Conservation (phyloP, 2,888 invertebrate species). For the Nematopogon swammerdamellus region DNA sequence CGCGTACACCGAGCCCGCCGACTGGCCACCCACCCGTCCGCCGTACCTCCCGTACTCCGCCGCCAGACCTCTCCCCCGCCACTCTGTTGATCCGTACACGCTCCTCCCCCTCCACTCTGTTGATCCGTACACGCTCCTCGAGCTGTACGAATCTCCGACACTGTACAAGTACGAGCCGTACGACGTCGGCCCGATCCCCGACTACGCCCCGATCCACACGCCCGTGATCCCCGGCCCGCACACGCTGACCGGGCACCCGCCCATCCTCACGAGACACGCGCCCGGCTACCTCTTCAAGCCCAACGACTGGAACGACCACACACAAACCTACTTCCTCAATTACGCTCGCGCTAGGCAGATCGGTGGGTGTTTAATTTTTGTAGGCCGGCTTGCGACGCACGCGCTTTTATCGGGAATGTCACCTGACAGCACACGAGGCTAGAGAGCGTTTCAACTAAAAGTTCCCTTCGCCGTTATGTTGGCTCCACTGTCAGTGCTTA, state of each 20-base stretch:
- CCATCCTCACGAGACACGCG: conserved; percentile 45
- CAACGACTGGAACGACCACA: conserved; percentile 26
- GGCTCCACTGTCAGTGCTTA: no score
- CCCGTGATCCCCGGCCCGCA: conserved; percentile 33
- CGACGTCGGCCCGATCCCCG: conserved; percentile 32
- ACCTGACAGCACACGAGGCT: no score
- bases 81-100: conserved; percentile 34
- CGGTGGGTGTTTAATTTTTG: conserved; percentile 52
- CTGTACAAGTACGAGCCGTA: conserved; percentile 44
- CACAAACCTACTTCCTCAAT: conserved; percentile 52
- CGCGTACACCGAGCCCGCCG: conserved; percentile 19
- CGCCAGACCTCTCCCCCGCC: conserved; percentile 23
- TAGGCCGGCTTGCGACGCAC: no score
- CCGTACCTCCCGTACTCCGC: conserved; percentile 43
- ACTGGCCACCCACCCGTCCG: conserved; percentile 42
- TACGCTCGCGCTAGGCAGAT: conserved; percentile 50
- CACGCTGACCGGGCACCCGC: conserved; percentile 43
- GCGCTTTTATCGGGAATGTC: no score
- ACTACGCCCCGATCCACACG: conserved; percentile 31
- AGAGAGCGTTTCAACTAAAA: no score
- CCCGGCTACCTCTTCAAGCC: conserved; percentile 45
- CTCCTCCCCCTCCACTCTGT: conserved; percentile 28
- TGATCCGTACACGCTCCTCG: conserved; percentile 40
- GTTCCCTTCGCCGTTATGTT: no score
- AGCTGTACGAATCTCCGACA: conserved; percentile 34